Base-by-base conservation (phyloP, 2,888 invertebrate genomes). In the Smittia sp. region DNA sequence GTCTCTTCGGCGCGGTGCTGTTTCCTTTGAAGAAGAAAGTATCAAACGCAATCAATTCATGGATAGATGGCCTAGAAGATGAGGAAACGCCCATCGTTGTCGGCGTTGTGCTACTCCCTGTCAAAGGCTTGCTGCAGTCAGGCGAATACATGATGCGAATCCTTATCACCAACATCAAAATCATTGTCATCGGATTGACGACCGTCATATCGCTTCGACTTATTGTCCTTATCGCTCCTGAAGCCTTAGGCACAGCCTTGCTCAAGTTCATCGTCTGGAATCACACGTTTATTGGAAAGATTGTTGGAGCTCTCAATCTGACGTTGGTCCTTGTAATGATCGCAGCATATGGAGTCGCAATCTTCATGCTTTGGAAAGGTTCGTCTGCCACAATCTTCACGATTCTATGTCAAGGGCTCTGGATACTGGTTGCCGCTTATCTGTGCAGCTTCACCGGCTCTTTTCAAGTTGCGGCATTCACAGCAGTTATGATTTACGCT, bases 1-100 rank as follows among this genome's bases (percentile, higher is more conserved):
- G 96, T 74, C 84, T 99, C 38, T 94, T 96, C 78, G 99, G 99
- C n/a, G 96, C 97, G 0, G 92, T 97, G 46, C 85, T 98, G n/a
- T 95, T 96, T 81, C 98, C 98, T 0, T 91, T 96, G 79, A 98
- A 98, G 81, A 87, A 90, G 75, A 89, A 88, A 74, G 81, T 97
- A 62, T 89, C 94, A 0, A 88, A 88, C 75, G 84, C 87, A 75
- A 85, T 94, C 22, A 89, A 91, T 77, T 86, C 87, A 76, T 96
- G 96, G 95, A 90, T 94, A 79, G 85, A 87, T 78, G 83, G 85
- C 73, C 80, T 91, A 54, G 90, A 91, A 78, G 85, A 86, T 75
- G 85, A 88, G 0, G 85, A 88, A 75, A 88, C 87, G 2, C 90
- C 91, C 77, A 84, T 92, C 41, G 78, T 91, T 63, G 79, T 88